Evolutionary conservation across 2,888 invertebrate species (phyloP).

Genomic region (Harpalus rubripes): DNA sequence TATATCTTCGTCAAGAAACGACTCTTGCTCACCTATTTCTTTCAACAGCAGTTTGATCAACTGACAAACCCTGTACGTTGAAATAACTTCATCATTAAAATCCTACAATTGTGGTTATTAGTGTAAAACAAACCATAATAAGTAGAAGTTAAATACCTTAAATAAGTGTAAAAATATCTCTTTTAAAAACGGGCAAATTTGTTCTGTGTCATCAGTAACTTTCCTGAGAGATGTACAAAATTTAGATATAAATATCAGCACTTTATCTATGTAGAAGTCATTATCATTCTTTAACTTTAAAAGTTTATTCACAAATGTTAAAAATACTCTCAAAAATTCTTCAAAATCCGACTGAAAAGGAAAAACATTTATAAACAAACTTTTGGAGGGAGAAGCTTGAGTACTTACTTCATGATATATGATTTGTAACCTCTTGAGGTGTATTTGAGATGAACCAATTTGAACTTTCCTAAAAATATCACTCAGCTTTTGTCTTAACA

Average conservation of each 20-base stretch:
- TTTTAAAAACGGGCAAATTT: constrained; percentile 49
- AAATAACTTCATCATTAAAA: constrained; percentile 3
- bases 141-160: constrained; percentile 19
- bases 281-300: constrained; percentile 17
- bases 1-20: constrained; percentile 67
- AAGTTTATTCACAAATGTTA: constrained; percentile 36
- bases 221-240: constrained; percentile 51
- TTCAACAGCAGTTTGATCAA: constrained; percentile 58
- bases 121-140: too few relatives aligned
- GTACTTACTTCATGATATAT: constrained; percentile 54
- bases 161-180: constrained; percentile 40
- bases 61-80: constrained; percentile 42
- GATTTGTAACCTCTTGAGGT: constrained; percentile 35
- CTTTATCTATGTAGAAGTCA: constrained; percentile 31
- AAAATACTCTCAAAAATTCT: constrained; percentile 46
- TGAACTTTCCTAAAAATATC: constrained; percentile 46
- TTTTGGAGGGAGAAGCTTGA: constrained; percentile 16
- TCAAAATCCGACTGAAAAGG: constrained; percentile 48
- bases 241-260: constrained; percentile 46
- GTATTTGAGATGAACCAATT: neutral
- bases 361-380: constrained; percentile 19
- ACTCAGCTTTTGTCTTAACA: constrained; percentile 16
- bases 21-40: constrained; percentile 47
- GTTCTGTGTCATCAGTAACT: constrained; percentile 12
- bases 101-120: constrained; percentile 1